Conservation (phyloP, 2,888 invertebrate genomes). For the Mycogona germanica region DNA sequence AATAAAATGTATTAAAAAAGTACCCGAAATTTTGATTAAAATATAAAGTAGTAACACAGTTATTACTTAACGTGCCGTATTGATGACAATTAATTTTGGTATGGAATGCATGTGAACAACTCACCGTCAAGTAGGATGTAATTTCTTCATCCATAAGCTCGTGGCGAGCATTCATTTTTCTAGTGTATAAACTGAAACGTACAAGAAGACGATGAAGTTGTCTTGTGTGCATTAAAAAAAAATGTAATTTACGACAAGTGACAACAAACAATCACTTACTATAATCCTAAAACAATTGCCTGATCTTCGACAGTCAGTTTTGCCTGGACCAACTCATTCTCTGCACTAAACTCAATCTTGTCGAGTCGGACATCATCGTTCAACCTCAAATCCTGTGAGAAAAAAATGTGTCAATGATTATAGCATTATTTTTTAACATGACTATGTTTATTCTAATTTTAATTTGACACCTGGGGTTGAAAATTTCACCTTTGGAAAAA, state of each 20-base stretch:
- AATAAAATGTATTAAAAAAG: too few species aligned
- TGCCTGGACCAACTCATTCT: slow-evolving; percentile 29
- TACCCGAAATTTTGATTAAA: too few species aligned
- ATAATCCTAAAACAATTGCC: slow-evolving; percentile 17
- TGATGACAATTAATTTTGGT: slow-evolving; percentile 8
- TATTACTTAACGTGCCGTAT: background rate
- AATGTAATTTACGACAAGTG: too few species aligned
- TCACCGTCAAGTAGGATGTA: slow-evolving; percentile 52
- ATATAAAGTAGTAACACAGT: too few species aligned
- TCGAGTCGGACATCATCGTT: slow-evolving; percentile 81
- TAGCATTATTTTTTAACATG: slow-evolving; percentile 14
- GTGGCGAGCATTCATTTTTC: slow-evolving; percentile 61
- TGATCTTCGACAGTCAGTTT: slow-evolving; percentile 58
- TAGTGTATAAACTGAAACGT: background rate
- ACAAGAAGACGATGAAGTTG: background rate
- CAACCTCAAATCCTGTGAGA: slow-evolving; percentile 47
- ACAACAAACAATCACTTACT: background rate
- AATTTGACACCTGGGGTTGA: background rate
- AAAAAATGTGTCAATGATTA: slow-evolving; percentile 1
- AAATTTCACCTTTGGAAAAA: too few species aligned
- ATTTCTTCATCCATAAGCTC: slow-evolving; percentile 69
- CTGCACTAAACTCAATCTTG: slow-evolving; percentile 54
- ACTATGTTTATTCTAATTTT: background rate
- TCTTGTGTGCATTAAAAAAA: slow-evolving; percentile 9
- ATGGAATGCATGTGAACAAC: slow-evolving; percentile 22